Conservation (phyloP, 2,888 invertebrate species). For the Molanna angustata region DNA sequence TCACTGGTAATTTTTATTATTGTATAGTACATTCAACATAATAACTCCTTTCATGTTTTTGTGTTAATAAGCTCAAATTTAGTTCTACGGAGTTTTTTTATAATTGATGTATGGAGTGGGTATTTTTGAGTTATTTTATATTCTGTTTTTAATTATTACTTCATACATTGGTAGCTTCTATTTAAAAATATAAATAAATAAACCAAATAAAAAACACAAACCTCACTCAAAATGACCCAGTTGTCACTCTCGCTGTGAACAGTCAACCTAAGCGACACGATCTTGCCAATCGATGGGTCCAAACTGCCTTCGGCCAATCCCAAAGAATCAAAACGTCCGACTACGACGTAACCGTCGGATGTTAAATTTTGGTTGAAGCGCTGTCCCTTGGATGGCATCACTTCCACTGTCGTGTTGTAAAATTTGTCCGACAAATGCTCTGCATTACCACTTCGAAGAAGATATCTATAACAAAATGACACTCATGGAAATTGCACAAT, state of each 20-base stretch:
- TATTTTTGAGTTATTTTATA: no score
- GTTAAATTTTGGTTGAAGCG: slow-evolving; percentile 56
- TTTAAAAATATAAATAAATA: no score
- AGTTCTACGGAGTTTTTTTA: no score
- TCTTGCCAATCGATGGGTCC: slow-evolving; percentile 63
- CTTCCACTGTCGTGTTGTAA: slow-evolving; percentile 82
- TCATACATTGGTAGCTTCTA: no score
- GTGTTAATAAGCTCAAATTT: no score
- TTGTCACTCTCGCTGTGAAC: slow-evolving; percentile 78
- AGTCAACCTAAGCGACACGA: slow-evolving; percentile 71
- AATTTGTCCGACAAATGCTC: slow-evolving; percentile 88
- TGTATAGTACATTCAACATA: no score
- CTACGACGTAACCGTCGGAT: slow-evolving; percentile 64
- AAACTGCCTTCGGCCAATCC: slow-evolving; percentile 76
- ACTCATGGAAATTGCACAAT: no score
- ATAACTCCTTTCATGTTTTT: no score
- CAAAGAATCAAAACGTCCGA: slow-evolving; percentile 75
- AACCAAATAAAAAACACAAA: slow-evolving; percentile 43
- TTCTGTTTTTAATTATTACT: no score
- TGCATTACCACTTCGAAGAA: slow-evolving; percentile 84
- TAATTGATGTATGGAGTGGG: no score
- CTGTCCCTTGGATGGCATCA: slow-evolving; percentile 54
- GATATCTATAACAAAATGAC: slow-evolving; percentile 72
- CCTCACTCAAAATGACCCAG: slow-evolving; percentile 92
- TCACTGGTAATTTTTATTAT: no score